These are phyloP conservation scores for Lineus longissimus DNA, from an alignment of 1,140 invertebrate species.

Conservation along the genomic window DNA sequence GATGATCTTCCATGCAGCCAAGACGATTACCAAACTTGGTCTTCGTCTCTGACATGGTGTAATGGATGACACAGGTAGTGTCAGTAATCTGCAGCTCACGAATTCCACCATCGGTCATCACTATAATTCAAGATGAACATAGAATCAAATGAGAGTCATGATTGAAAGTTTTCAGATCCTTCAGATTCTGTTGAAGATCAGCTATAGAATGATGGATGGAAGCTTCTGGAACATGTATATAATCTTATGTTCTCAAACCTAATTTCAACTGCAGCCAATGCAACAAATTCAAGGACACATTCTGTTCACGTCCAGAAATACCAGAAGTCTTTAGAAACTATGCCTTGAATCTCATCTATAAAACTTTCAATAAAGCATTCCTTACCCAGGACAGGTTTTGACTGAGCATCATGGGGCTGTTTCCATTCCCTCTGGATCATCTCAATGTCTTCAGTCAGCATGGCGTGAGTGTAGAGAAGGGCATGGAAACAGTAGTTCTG, in stretches of 20 bases:
- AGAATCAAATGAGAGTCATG: too few species aligned
- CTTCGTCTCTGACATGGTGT: slow-evolving; percentile 8
- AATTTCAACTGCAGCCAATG: too few species aligned
- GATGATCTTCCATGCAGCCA: slow-evolving; percentile 6
- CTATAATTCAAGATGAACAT: slow-evolving; percentile 7
- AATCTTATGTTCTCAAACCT: too few species aligned
- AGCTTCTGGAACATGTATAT: too few species aligned
- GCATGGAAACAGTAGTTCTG: slow-evolving; percentile 11
- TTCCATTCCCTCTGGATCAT: slow-evolving; percentile 9
- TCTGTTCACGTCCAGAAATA: too few species aligned
- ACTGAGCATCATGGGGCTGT: not conserved
- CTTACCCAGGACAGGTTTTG: slow-evolving; percentile 1
- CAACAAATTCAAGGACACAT: too few species aligned
- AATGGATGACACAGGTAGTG: slow-evolving; percentile 14
- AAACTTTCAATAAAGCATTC: too few species aligned
- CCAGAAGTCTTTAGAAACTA: too few species aligned
- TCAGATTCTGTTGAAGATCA: too few species aligned
- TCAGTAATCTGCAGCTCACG: slow-evolving; percentile 9
- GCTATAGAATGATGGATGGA: too few species aligned
- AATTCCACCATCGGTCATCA: slow-evolving; percentile 8
- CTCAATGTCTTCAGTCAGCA: slow-evolving; percentile 16
- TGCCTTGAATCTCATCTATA: too few species aligned
- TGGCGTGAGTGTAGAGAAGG: slow-evolving; percentile 16
- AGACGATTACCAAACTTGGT: slow-evolving; percentile 3
- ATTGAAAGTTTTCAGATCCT: too few species aligned